Conservation (phyloP, 2,797 vertebrate species). For the Xerus rutilus region DNA sequence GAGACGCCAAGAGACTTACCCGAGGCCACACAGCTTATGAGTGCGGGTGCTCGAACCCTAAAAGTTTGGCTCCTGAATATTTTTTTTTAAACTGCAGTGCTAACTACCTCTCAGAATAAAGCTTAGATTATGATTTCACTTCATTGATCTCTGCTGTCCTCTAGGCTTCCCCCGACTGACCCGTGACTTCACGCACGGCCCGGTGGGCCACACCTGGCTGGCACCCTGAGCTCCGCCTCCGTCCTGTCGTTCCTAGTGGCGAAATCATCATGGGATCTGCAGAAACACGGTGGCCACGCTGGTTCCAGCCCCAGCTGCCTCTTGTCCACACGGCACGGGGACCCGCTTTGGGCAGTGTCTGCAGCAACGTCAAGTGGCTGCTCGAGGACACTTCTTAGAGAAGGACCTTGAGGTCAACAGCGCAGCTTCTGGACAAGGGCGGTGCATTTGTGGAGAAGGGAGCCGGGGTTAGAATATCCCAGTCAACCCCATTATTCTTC, state of each 20-base stretch:
- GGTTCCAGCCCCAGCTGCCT: neutral
- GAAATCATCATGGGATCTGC: fast-evolving
- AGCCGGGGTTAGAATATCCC: neutral
- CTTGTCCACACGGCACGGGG: neutral
- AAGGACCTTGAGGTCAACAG: constrained; percentile 56
- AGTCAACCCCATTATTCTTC: neutral
- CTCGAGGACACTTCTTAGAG: neutral
- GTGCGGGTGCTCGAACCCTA: neutral
- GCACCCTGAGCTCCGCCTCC: neutral
- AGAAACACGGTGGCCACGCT: fast-evolving
- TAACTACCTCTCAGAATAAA: neutral
- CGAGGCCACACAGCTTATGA: neutral
- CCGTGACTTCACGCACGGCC: fast-evolving
- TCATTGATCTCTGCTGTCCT: neutral
- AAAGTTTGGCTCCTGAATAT: neutral
- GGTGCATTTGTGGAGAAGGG: fast-evolving
- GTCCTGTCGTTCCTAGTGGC: neutral
- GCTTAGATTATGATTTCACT: neutral
- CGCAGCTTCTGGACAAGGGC: neutral
- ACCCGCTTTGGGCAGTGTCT: neutral
- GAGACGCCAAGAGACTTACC: neutral
- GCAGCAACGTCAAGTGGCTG: constrained; percentile 63
- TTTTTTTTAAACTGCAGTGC: neutral
- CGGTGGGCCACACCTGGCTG: fast-evolving
- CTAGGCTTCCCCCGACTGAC: too few relatives aligned